Evolutionary conservation across 2,797 vertebrate genomes (phyloP).

Genomic region (Lagorchestes hirsutus): DNA sequence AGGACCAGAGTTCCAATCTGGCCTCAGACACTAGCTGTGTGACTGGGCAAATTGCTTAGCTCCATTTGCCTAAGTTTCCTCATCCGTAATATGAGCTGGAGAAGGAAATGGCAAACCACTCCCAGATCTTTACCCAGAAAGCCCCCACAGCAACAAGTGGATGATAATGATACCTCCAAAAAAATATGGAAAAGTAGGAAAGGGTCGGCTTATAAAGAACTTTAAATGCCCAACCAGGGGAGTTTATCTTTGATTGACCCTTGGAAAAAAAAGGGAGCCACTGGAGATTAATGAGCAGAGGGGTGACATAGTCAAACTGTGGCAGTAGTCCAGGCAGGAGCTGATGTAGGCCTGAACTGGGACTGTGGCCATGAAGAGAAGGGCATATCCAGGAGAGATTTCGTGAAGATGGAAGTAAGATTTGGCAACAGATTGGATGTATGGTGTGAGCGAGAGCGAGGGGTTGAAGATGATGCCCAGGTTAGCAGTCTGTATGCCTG

Average conservation of each 20-base stretch:
- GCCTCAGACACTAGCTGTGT: background rate
- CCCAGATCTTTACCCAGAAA: background rate
- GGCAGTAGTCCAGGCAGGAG: background rate
- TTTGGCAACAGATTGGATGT: background rate
- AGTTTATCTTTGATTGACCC: background rate
- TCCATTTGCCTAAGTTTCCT: background rate
- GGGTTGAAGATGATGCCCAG: background rate
- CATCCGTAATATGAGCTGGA: background rate
- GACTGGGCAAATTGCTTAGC: background rate
- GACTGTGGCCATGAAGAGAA: background rate
- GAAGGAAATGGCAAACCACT: background rate
- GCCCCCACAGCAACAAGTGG: background rate
- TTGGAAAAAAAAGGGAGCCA: background rate
- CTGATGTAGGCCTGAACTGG: background rate
- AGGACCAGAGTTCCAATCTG: background rate
- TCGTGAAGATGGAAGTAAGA: background rate
- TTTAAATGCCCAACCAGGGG: background rate
- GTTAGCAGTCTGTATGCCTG: background rate
- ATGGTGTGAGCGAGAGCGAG: background rate
- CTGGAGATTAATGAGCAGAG: background rate
- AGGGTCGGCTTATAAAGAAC: background rate
- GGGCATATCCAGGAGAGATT: background rate
- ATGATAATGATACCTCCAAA: background rate
- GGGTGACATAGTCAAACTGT: background rate
- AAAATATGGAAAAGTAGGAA: background rate